Conservation (phyloP, 2,888 invertebrate genomes). For the Eledona agricola region DNA sequence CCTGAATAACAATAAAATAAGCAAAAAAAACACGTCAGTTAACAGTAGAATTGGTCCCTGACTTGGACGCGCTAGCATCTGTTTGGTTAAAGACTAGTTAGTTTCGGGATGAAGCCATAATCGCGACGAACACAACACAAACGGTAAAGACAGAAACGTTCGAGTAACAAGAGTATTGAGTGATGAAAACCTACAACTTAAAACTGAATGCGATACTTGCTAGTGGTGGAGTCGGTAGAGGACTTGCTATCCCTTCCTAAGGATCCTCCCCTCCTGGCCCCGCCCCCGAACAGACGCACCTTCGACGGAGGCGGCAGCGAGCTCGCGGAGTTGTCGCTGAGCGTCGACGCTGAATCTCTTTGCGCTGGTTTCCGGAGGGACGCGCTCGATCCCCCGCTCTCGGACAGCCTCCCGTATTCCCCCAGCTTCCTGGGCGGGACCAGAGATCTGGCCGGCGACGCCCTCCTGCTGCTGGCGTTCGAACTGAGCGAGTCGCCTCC, state of each 20-base stretch:
- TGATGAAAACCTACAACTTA: slow-evolving; percentile 56
- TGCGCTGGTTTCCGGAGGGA: slow-evolving; percentile 57
- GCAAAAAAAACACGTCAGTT: slow-evolving; percentile 1
- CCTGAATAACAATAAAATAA: slow-evolving; percentile 5
- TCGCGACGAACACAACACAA: slow-evolving; percentile 1
- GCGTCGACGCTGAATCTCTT: slow-evolving; percentile 66
- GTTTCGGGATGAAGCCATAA: slow-evolving; percentile 10
- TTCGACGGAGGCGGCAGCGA: slow-evolving; percentile 71
- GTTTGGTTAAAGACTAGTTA: slow-evolving; percentile 34
- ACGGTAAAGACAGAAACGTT: slow-evolving; percentile 15
- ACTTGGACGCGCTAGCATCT: slow-evolving; percentile 9
- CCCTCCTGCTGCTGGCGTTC: slow-evolving; percentile 59
- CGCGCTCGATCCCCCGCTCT: slow-evolving; percentile 61
- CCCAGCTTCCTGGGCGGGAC: slow-evolving; percentile 67
- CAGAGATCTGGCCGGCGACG: slow-evolving; percentile 64
- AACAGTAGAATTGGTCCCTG: slow-evolving; percentile 30
- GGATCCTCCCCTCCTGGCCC: slow-evolving; percentile 68
- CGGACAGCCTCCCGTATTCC: slow-evolving; percentile 69
- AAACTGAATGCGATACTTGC: slow-evolving; percentile 80
- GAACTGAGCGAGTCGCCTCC: slow-evolving; percentile 60
- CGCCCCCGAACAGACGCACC: slow-evolving; percentile 60
- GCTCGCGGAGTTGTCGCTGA: slow-evolving; percentile 67
- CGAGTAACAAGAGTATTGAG: too few relatives aligned
- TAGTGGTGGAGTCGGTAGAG: slow-evolving; percentile 65
- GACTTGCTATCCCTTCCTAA: slow-evolving; percentile 66